Conservation (phyloP, 2,113 vertebrate species). For the Corythaixoides concolor region DNA sequence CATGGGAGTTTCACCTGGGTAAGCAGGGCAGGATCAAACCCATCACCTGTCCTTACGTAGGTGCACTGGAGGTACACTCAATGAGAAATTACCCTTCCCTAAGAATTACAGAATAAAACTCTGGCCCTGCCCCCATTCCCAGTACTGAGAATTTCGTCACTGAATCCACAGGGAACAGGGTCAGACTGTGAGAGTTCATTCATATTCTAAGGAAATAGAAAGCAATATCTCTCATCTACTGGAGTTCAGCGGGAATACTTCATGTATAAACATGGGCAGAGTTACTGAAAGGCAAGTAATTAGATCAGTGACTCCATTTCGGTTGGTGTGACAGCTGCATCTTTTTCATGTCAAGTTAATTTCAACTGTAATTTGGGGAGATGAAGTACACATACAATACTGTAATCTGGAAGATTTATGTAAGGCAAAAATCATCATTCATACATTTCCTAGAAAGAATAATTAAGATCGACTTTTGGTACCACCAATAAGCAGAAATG, state of each 20-base stretch:
- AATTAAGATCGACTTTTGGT: conserved; percentile 69
- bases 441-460: conserved; percentile 63
- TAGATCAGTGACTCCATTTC: conserved; percentile 56
- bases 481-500: conserved; percentile 58
- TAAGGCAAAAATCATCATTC: conserved; percentile 78
- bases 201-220: conserved; percentile 62
- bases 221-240: conserved; percentile 49
- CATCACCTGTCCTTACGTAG: background rate
- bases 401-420: conserved; percentile 76
- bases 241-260: conserved; percentile 48
- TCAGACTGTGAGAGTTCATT: conserved; percentile 34
- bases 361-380: conserved; percentile 54
- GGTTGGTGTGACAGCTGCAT: conserved; percentile 50
- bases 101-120: background rate
- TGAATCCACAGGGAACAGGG: background rate
- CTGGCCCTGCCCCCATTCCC: background rate
- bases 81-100: background rate
- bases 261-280: conserved; percentile 63
- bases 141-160: background rate
- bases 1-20: background rate
- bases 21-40: background rate
- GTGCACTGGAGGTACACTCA: background rate
- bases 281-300: conserved; percentile 62
- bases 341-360: conserved; percentile 52
- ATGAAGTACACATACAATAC: conserved; percentile 67